Conservation (phyloP, 2,797 vertebrate species). For the Neopelma chrysocephalum region DNA sequence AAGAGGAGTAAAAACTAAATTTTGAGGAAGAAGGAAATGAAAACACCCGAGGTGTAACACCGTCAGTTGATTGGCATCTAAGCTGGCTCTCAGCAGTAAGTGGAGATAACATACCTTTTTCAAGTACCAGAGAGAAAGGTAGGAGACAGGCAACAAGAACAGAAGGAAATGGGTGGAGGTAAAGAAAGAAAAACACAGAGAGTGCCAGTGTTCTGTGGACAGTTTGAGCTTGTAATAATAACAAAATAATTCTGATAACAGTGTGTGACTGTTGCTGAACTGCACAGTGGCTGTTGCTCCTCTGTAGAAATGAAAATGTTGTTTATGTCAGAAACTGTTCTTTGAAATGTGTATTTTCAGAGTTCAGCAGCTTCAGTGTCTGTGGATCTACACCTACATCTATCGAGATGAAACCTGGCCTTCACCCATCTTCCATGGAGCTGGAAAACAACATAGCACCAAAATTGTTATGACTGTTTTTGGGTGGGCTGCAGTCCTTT, state of each 20-base stretch:
- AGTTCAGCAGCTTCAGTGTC: not conserved
- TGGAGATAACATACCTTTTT: not conserved
- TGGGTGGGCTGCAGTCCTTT: not conserved
- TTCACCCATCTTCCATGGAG: not conserved
- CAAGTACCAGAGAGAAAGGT: not conserved
- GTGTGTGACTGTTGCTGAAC: not conserved
- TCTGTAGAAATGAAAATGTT: not conserved
- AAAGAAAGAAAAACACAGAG: not conserved
- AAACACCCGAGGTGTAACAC: not conserved
- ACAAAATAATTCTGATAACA: not conserved
- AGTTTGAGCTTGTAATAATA: not conserved
- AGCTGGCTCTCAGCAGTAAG: not conserved
- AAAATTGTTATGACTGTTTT: not conserved
- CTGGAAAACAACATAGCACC: not conserved
- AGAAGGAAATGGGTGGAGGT: not conserved
- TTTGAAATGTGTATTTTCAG: not conserved
- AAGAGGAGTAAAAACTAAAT: not conserved
- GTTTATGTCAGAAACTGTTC: not conserved
- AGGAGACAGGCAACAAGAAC: not conserved
- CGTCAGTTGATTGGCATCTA: not conserved
- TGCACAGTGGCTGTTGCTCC: not conserved
- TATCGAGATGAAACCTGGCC: not conserved
- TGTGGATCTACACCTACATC: not conserved
- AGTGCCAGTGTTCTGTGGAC: not conserved
- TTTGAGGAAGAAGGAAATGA: not conserved